Evolutionary conservation across 2,888 invertebrate genomes (phyloP).

Genomic region (Macrophya annulata): DNA sequence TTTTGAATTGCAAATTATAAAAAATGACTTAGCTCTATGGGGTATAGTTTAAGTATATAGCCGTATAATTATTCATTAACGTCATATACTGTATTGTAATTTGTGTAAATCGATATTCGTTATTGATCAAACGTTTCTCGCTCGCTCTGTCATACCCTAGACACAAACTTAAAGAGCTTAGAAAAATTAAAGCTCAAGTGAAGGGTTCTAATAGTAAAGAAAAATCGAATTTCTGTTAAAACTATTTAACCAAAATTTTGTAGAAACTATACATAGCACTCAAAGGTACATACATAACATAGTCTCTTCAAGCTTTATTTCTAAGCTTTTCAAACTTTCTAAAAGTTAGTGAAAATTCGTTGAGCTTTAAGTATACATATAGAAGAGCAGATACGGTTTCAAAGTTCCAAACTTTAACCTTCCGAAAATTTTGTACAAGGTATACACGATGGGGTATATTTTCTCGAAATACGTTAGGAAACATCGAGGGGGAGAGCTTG

Average conservation of each 20-base stretch:
- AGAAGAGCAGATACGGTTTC: not conserved
- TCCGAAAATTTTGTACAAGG: not conserved
- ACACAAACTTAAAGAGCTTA: not conserved
- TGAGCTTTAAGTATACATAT: not conserved
- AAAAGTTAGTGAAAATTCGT: not conserved
- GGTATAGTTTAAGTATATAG: not conserved
- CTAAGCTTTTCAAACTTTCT: not conserved
- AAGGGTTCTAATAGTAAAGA: not conserved
- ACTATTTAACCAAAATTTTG: not conserved
- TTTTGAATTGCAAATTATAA: slow-evolving; percentile 20
- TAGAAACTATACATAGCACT: too few relatives aligned
- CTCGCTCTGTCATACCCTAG: not conserved
- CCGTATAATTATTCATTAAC: slow-evolving; percentile 8
- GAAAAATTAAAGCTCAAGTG: not conserved
- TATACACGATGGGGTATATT: not conserved
- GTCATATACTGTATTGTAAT: not conserved
- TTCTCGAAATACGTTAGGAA: not conserved
- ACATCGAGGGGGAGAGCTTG: too few relatives aligned
- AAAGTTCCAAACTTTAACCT: not conserved
- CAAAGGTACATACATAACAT: too few relatives aligned
- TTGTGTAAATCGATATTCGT: not conserved
- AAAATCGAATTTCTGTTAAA: not conserved
- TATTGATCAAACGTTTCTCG: slow-evolving; percentile 8
- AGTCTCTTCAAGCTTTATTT: not conserved
- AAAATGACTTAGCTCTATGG: not conserved